Evolutionary conservation across 1,140 invertebrate species (phyloP), one percentile per base, ranked within the genome.

Genomic region (Drosophila cardini): DNA sequence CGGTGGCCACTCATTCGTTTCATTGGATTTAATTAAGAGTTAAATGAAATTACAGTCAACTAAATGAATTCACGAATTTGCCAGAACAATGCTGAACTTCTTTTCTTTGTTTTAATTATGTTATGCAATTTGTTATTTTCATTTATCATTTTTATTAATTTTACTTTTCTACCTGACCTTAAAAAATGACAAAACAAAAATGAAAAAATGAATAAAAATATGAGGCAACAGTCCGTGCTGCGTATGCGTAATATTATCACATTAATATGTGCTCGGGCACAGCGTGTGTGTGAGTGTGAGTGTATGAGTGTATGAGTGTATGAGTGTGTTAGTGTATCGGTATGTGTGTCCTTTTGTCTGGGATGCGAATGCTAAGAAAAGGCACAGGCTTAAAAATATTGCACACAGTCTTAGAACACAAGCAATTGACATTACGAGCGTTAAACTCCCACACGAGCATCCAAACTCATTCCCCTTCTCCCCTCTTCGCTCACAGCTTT

Each of bases 351-450:
- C 50, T 73, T 68, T 60, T 73, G 63, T 73, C 46, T 68, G 55
- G 36, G 38, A 50, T 72, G 40, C 50, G 61, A 42, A 8, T 13
- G 45, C 53, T 79, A 78, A 86, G 82, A 76, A 86, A 85, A 85
- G 83, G 82, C 78, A 81, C 56, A 72, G 75, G 74, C 81, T 78
- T 86, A 75, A 81, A 78, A 80, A 85, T 70, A 74, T 73, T 57
- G 74, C 62, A 72, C 71, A 77, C 65, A 73, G 67, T 61, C 82
- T 72, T 70, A 69, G 63, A 86, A 64, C 60, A 65, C 70, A 76
- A 81, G 70, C 77, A 86, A 86, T 72, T 85, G 82, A 86, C 82
- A 85, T 86, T 86, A 86, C 62, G 74, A 86, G 82, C 81, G 80
- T 75, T 76, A 75, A 26, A 74, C 81, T 78, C 65, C 74, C 74